Base-by-base conservation (phyloP, 2,797 vertebrate species). In the Distichodus sexfasciatus region DNA sequence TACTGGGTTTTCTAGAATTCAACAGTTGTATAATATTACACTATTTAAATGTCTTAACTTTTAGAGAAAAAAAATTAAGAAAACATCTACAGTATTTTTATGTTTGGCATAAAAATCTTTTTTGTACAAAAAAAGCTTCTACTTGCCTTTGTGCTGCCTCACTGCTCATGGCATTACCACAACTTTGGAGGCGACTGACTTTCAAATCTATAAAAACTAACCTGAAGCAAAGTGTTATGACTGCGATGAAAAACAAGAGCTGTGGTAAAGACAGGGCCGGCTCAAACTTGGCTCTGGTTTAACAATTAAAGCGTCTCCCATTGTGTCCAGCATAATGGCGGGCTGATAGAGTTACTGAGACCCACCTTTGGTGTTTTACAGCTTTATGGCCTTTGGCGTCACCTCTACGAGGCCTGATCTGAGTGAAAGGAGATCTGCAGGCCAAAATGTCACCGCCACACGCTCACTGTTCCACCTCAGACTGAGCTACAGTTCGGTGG, bases 341-440 rank as follows among this genome's bases (percentile, higher is more conserved):
- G 5, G 33, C 70, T 38, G 85, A 86, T 90, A 71, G 66, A 67
- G 84, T 90, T 90, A 89, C 86, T 8, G 33, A 12, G 59, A 71
- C 59, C 60, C 63, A 48, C 59, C 76, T 78, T 66, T 47, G 6
- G 38, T 62, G 69, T 74, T 31, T 80, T 66, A 76, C 57, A 81
- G 79, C 82, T 72, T 75, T 58, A 14, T 66, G 76, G 80, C 86
- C 82, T 47, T 75, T 76, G 77, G 83, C 83, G 6, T 79, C 57
- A 76, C 80, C 77, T 55, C 21, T 36, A 9, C 79, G 66, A 82
- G 70, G 76, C 73, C 72, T 70, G 74, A 76, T 71, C 60, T 71
- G 72, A 75, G 77, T 85, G 88, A 87, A 90, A 90, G 86, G 76
- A 73, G 88, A 90, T 89, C 87, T 53, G 66, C 41, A 54, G 69